A percentile compares a stretch with the other conserved stretches of the same genome.
These are phyloP conservation scores for Pemphigus obesinymphae DNA, from an alignment of 1,140 invertebrate genomes.

Conservation along the genomic window DNA sequence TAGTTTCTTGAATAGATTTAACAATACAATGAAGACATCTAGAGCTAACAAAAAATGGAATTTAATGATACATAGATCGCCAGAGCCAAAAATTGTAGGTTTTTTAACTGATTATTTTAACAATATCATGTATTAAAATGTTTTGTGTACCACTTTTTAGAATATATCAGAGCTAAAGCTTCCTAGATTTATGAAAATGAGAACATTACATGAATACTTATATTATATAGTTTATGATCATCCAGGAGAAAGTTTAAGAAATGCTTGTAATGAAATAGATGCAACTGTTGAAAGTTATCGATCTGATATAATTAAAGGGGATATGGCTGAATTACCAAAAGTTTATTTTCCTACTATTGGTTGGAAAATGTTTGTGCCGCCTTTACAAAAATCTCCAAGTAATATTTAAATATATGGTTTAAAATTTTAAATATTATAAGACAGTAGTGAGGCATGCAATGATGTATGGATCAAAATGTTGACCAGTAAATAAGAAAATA, in stretches of 20 bases:
- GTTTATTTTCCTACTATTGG: constrained; percentile 56
- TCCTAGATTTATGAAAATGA: constrained; percentile 67
- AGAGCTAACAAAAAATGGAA: constrained; percentile 29
- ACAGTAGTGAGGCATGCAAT: too few species aligned
- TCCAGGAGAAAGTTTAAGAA: constrained; percentile 51
- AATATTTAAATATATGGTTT: constrained; percentile 37
- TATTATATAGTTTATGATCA: constrained; percentile 66
- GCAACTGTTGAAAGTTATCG: constrained; percentile 44
- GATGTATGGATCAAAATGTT: too few species aligned
- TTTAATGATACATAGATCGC: neutral
- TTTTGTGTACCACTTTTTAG: constrained; percentile 24
- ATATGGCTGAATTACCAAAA: constrained; percentile 52
- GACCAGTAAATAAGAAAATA: too few species aligned
- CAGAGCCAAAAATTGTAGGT: constrained; percentile 28
- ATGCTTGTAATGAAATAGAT: constrained; percentile 50
- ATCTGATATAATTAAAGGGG: constrained; percentile 48
- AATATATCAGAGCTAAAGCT: constrained; percentile 48
- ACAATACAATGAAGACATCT: constrained; percentile 14
- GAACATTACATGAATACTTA: constrained; percentile 63
- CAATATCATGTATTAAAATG: neutral
- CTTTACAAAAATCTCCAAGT: constrained; percentile 60
- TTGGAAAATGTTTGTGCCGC: constrained; percentile 73
- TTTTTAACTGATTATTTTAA: neutral
- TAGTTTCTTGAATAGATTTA: constrained; percentile 32
- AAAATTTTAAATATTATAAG: too few species aligned